These are phyloP conservation scores for Protomyctophum bolini DNA, from an alignment of 2,113 vertebrate species.

Conservation along the genomic window DNA sequence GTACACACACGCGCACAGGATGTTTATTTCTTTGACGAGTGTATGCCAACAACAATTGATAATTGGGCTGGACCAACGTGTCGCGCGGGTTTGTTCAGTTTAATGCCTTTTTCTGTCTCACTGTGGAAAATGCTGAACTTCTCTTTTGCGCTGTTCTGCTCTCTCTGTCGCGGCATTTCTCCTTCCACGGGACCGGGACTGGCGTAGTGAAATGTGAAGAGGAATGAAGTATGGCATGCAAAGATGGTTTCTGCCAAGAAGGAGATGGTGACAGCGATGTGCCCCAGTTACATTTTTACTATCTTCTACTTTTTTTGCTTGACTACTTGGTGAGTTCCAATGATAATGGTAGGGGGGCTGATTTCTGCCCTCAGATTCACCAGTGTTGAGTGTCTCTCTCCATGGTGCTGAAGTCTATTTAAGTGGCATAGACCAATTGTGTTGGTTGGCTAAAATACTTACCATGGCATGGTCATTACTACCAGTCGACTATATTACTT, in stretches of 20 bases:
- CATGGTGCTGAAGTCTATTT: neutral
- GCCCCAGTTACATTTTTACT: constrained; percentile 81
- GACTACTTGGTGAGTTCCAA: constrained; percentile 89
- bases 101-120: neutral
- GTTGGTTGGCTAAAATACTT: too few relatives aligned
- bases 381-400: neutral
- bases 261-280: constrained; percentile 87
- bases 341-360: neutral
- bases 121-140: constrained; percentile 57
- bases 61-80: too few relatives aligned
- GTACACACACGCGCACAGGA: too few relatives aligned
- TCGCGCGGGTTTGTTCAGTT: too few relatives aligned
- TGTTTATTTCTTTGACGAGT: too few relatives aligned
- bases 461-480: neutral
- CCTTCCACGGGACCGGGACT: constrained; percentile 77
- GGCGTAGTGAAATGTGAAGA: constrained; percentile 83
- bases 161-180: constrained; percentile 24
- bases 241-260: constrained; percentile 91
- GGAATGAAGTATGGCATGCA: constrained; percentile 93
- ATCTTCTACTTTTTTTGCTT: constrained; percentile 88
- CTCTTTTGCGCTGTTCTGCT: constrained; percentile 32
- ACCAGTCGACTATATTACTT: too few relatives aligned
- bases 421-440: too few relatives aligned
- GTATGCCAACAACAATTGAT: too few relatives aligned
- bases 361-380: neutral